Percentiles rank a stretch among this genome's conserved stretches.
Evolutionary conservation across 2,797 vertebrate species (phyloP).

Genomic region (Hapalemur alaotrensis): DNA sequence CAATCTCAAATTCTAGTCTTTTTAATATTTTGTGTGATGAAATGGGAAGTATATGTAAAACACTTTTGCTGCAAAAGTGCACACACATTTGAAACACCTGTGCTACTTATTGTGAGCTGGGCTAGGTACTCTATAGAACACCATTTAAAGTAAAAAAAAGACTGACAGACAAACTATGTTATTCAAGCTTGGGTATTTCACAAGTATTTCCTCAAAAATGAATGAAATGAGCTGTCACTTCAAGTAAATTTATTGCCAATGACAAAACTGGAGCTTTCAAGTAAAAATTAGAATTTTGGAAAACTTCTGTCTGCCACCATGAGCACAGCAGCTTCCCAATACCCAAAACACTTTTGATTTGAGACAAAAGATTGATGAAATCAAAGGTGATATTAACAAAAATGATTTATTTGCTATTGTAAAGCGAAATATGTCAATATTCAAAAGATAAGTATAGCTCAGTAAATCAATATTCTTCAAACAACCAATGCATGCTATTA

Average conservation of each 20-base stretch:
- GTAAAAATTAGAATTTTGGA: slow-evolving; percentile 39
- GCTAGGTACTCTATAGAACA: neutral
- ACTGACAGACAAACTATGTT: neutral
- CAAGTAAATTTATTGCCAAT: neutral
- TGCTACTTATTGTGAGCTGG: neutral
- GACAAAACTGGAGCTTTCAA: slow-evolving; percentile 30
- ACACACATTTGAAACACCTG: neutral
- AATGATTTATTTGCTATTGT: neutral
- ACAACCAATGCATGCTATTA: neutral
- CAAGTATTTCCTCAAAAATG: neutral
- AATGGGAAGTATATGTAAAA: neutral
- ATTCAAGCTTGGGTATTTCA: neutral
- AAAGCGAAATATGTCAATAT: neutral
- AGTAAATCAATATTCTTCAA: neutral
- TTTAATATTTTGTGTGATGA: neutral
- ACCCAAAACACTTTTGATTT: neutral
- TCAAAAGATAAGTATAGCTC: neutral
- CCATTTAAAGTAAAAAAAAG: neutral
- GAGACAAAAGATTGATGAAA: neutral
- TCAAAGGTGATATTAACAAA: neutral
- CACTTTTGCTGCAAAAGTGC: neutral
- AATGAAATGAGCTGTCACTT: slow-evolving; percentile 31
- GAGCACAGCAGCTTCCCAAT: neutral
- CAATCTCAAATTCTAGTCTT: neutral
- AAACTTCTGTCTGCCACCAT: neutral